Evolutionary conservation across 2,797 vertebrate genomes (phyloP).

Genomic region (Bradypodion pumilum): DNA sequence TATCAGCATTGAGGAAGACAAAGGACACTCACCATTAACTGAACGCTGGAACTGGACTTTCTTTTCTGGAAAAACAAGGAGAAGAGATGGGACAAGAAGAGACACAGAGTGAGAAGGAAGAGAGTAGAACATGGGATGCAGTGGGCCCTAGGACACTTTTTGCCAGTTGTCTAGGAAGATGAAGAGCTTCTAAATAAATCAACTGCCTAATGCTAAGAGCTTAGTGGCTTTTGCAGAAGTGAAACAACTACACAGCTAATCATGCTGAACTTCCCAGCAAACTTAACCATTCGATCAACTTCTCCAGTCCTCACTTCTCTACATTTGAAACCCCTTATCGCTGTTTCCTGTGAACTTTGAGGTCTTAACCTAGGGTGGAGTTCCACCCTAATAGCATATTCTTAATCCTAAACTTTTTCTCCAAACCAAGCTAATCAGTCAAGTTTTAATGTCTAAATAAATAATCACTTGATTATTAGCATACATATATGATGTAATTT

Average conservation of each 20-base stretch:
- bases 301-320: background rate
- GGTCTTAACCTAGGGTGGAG: background rate
- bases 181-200: background rate
- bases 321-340: background rate
- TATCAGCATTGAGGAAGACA: slow-evolving; percentile 79
- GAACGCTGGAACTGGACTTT: slow-evolving; percentile 93
- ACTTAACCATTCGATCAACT: slow-evolving; percentile 28
- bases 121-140: slow-evolving; percentile 71
- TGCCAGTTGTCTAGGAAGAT: slow-evolving; percentile 39
- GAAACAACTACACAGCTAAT: background rate
- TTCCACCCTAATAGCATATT: background rate
- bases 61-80: slow-evolving; percentile 94
- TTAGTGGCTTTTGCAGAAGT: slow-evolving; percentile 18
- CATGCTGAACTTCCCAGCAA: slow-evolving; percentile 1
- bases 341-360: background rate
- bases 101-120: slow-evolving; percentile 81
- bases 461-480: background rate
- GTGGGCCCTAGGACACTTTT: slow-evolving; percentile 69
- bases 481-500: slow-evolving; percentile 14
- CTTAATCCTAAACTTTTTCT: slow-evolving; percentile 19
- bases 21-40: slow-evolving; percentile 91
- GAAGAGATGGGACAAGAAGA: slow-evolving; percentile 88
- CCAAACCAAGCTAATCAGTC: slow-evolving; percentile 13
- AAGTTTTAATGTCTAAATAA: slow-evolving; percentile 1
- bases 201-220: background rate